Base-by-base conservation (phyloP, 2,888 invertebrate species). In the Tricholauxania praeusta region DNA sequence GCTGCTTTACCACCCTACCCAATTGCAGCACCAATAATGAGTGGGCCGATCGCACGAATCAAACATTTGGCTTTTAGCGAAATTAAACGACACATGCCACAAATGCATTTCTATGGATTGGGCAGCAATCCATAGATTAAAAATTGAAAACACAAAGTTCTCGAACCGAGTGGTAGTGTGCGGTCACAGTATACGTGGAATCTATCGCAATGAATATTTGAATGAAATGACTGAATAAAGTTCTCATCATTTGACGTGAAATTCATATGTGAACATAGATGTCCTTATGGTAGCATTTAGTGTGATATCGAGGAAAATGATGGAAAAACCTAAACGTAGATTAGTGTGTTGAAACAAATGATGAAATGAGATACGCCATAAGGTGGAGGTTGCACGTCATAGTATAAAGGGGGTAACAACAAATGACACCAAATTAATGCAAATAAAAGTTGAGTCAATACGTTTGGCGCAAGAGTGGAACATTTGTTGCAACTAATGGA, bases 61-160 rank as follows among this genome's bases (percentile, higher is more conserved):
- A 51, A 69, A 69, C 74, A 75, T 75, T 82, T 83, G 81, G 84
- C 85, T 86, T 86, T 86, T 86, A 85, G 83, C 82, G 80, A 85
- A 86, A 86, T 86, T 86, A 86, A 85, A 85, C 81, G 85, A 84
- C 86, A 86, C 86, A 86, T 87, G 86, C 84, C 83, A 80, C 82
- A 83, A 83, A 80, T 82, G 83, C 84, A 85, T 80, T 84, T 83
- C 82, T 81, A 83, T 77, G 84, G 84, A 77, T 80, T 83, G 7
- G 39, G 39, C 39, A 39, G 39, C 39, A 39, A 8, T n/a, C n/a
- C n/a, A n/a, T 79, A 39, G 39, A n/a, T 60, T 59, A 28, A 32
- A 19, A n/a, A 52, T 39, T 28, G 48, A 22, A 22, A 52, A 39
- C 10, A 10, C 39, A 7, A 39, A 39, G 5, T 12, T 28, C 65